Evolutionary conservation across 2,797 vertebrate species (phyloP).

Genomic region (Helarctos malayanus): DNA sequence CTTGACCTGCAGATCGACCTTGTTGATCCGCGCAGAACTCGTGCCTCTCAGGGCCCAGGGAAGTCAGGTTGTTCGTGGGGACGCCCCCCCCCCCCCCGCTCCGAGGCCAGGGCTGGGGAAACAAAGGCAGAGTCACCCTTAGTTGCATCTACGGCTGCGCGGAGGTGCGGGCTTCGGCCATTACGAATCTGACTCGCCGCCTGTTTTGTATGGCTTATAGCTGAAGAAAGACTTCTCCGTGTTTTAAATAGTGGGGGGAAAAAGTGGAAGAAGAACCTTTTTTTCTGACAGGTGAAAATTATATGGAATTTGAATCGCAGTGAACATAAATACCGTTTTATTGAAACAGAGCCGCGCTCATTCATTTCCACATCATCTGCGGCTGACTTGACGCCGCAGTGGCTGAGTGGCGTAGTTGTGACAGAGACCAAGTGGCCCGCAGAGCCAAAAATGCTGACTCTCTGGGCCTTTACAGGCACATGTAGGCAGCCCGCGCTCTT

Average conservation of each 20-base stretch:
- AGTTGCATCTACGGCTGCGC: background rate
- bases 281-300: slow-evolving; percentile 44
- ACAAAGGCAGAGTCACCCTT: background rate
- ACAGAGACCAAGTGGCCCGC: background rate
- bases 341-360: background rate
- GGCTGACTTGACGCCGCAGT: background rate
- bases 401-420: background rate
- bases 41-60: background rate
- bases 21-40: background rate
- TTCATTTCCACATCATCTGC: background rate
- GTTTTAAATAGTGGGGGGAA: background rate
- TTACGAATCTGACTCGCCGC: background rate
- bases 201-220: background rate
- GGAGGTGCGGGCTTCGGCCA: no score
- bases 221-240: background rate
- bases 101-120: background rate
- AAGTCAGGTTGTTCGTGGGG: background rate
- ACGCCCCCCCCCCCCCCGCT: background rate
- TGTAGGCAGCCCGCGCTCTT: background rate
- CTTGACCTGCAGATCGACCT: background rate
- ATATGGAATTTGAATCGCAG: background rate
- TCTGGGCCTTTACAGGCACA: background rate
- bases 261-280: background rate
- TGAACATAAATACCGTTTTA: background rate
- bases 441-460: background rate